These are phyloP conservation scores for Seladonia tumulorum DNA, from an alignment of 2,888 invertebrate genomes.

Conservation along the genomic window DNA sequence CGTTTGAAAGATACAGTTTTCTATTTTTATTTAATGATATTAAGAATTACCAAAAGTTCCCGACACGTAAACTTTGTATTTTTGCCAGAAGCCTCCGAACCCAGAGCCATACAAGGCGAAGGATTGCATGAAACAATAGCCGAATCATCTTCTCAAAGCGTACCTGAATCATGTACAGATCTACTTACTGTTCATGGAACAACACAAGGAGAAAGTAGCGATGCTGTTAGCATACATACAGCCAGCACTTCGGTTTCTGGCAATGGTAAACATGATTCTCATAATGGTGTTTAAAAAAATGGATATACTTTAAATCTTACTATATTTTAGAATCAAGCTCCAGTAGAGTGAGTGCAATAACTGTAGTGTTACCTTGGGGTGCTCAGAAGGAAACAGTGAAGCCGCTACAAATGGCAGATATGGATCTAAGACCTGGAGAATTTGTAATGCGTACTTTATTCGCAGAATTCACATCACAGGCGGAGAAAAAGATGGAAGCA, in stretches of 20 bases:
- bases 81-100: slow-evolving; percentile 77
- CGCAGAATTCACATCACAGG: slow-evolving; percentile 96
- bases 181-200: slow-evolving; percentile 76
- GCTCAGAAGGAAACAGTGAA: slow-evolving; percentile 88
- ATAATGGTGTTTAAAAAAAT: neutral
- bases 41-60: neutral
- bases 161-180: slow-evolving; percentile 76
- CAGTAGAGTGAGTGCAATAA: slow-evolving; percentile 81
- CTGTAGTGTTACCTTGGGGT: slow-evolving; percentile 91
- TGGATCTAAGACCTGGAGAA: slow-evolving; percentile 94
- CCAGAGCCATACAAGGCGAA: slow-evolving; percentile 77
- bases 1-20: slow-evolving; percentile 21
- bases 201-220: slow-evolving; percentile 79
- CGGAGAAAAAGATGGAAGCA: slow-evolving; percentile 97
- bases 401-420: slow-evolving; percentile 85
- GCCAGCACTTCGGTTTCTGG: slow-evolving; percentile 82
- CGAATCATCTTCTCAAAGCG: slow-evolving; percentile 73
- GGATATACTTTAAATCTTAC: neutral
- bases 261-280: slow-evolving; percentile 76
- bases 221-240: slow-evolving; percentile 81
- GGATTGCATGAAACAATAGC: slow-evolving; percentile 75
- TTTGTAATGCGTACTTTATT: slow-evolving; percentile 98
- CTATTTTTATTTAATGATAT: slow-evolving; percentile 1
- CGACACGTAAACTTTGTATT: slow-evolving; percentile 29
- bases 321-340: slow-evolving; percentile 79